A percentile compares a stretch with the other conserved stretches of the same genome.
Evolutionary conservation across 2,797 vertebrate genomes (phyloP).

Genomic region (Oceanodroma leucorhoa): DNA sequence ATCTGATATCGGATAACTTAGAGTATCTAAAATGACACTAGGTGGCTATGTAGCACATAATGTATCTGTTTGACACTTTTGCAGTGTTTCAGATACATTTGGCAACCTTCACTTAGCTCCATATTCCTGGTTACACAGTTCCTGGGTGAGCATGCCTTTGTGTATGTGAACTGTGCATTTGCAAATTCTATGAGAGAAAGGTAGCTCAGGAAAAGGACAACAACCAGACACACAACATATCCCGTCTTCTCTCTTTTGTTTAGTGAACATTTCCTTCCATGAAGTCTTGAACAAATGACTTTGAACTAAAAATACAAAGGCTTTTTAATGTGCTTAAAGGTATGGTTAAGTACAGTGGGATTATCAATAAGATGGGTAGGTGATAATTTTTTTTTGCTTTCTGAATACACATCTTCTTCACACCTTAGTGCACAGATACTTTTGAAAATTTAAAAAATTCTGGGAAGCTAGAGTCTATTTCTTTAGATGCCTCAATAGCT

Average conservation of each 20-base stretch:
- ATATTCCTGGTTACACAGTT: neutral
- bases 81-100: neutral
- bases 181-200: neutral
- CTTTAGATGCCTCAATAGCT: neutral
- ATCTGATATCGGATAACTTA: neutral
- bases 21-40: neutral
- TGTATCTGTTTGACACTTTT: neutral
- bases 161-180: neutral
- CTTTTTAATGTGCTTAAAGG: neutral
- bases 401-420: neutral
- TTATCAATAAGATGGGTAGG: neutral
- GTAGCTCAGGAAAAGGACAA: neutral
- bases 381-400: neutral
- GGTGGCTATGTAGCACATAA: neutral
- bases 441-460: neutral
- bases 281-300: neutral
- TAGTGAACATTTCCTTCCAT: neutral
- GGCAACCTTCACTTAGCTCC: neutral
- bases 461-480: neutral
- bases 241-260: neutral
- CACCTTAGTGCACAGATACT: neutral
- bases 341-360: neutral
- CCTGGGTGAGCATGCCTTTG: neutral
- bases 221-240: neutral
- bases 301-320: neutral